These are phyloP conservation scores for Athene cunicularia DNA, from an alignment of 2,113 vertebrate species.

Conservation along the genomic window DNA sequence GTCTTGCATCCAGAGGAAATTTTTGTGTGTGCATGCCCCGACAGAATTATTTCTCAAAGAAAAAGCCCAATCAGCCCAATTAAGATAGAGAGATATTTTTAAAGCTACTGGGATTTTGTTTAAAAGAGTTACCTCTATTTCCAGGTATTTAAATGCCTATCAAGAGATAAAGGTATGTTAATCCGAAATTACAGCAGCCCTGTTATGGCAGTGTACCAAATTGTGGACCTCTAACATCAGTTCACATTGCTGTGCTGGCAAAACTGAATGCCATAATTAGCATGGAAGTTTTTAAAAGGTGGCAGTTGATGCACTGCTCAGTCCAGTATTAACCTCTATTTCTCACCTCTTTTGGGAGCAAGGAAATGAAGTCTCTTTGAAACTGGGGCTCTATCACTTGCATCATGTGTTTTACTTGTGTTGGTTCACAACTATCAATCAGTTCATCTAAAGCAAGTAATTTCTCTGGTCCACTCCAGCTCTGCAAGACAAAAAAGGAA, in stretches of 20 bases:
- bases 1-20: neutral
- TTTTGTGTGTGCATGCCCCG: neutral
- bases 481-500: conserved; percentile 69
- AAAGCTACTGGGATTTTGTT: neutral
- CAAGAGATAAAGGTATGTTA: neutral
- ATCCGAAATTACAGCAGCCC: conserved; percentile 14
- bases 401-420: conserved; percentile 99
- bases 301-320: neutral
- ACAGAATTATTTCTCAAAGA: neutral
- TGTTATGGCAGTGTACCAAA: neutral
- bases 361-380: conserved; percentile 98
- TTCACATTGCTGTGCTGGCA: neutral
- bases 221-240: neutral
- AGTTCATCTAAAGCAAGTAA: conserved; percentile 98
- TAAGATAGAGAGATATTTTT: neutral
- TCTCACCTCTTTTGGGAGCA: conserved; percentile 98
- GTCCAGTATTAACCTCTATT: neutral
- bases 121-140: neutral
- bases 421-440: conserved; percentile 98
- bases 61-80: neutral
- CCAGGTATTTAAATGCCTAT: neutral
- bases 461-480: conserved; percentile 96
- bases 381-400: conserved; percentile 99
- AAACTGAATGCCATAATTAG: neutral
- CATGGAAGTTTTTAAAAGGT: neutral